Percentiles rank a stretch among this genome's conserved stretches.
Evolutionary conservation across 1,140 invertebrate species (phyloP).

Genomic region (Sitophilus oryzae): DNA sequence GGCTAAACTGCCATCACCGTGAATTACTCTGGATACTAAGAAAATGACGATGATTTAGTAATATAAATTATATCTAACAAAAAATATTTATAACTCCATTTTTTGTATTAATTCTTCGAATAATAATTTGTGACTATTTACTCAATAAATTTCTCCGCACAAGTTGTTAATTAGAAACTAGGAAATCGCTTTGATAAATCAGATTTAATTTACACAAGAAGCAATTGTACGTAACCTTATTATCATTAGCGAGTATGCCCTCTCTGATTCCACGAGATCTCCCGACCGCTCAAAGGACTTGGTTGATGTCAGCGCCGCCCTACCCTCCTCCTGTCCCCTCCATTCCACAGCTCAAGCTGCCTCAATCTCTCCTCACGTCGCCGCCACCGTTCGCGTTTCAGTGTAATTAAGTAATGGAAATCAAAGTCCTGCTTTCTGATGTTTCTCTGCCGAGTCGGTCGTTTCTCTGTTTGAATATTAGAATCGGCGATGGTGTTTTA

Average conservation of each 20-base stretch:
- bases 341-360: too few species aligned
- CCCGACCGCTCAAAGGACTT: conserved; percentile 33
- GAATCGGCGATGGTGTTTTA: conserved; percentile 23
- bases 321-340: too few species aligned
- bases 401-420: conserved; percentile 43
- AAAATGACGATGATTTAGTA: too few species aligned
- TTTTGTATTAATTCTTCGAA: too few species aligned
- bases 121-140: too few species aligned
- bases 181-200: conserved; percentile 14
- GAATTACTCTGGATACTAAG: too few species aligned
- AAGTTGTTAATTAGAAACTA: conserved; percentile 9
- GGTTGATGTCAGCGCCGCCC: conserved; percentile 27
- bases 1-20: too few species aligned
- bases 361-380: conserved; percentile 19
- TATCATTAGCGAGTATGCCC: conserved; percentile 38
- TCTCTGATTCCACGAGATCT: conserved; percentile 26
- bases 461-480: conserved; percentile 26
- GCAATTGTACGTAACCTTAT: conserved; percentile 43
- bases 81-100: too few species aligned
- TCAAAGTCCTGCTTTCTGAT: conserved; percentile 41
- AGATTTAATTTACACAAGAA: conserved; percentile 38
- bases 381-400: conserved; percentile 25
- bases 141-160: background rate
- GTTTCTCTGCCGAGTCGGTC: too few species aligned
- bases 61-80: too few species aligned